phyloP scores from a whole-genome alignment of 2,113 vertebrate genomes.

The Alectura lathami region DNA sequence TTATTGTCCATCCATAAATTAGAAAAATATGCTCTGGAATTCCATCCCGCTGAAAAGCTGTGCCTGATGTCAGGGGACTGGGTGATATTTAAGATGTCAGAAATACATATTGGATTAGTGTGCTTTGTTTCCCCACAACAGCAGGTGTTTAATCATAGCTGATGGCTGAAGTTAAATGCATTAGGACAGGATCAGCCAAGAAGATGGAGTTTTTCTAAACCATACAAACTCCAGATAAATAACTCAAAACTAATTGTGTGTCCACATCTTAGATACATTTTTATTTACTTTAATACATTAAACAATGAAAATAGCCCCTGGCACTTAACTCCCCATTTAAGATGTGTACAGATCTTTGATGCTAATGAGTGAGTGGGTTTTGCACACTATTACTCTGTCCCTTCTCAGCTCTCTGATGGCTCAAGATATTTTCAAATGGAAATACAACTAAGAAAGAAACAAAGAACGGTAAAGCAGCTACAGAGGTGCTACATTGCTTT shows the following conservation, averaged over 20 bases:
- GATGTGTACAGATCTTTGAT: conserved; percentile 69
- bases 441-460: conserved; percentile 15
- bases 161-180: conserved; percentile 99
- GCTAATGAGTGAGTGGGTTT: conserved; percentile 68
- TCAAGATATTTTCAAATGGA: conserved; percentile 36
- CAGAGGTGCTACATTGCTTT: not conserved
- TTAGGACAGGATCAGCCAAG: conserved; percentile 96
- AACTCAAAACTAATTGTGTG: conserved; percentile 85
- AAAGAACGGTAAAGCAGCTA: conserved; percentile 1
- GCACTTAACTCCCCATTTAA: conserved; percentile 76
- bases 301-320: conserved; percentile 80
- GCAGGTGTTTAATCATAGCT: conserved; percentile 99
- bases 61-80: conserved; percentile 98
- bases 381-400: conserved; percentile 49
- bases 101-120: conserved; percentile 99
- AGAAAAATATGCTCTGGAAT: conserved; percentile 99
- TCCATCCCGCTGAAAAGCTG: conserved; percentile 93
- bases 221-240: conserved; percentile 87
- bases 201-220: conserved; percentile 90
- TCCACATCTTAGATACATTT: conserved; percentile 83
- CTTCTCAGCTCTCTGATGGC: conserved; percentile 30
- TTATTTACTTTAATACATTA: conserved; percentile 84
- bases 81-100: conserved; percentile 99
- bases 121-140: conserved; percentile 99
- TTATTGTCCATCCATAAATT: conserved; percentile 99